These are phyloP conservation scores for Melanocharis versteri DNA, from an alignment of 2,113 vertebrate genomes.

Conservation along the genomic window DNA sequence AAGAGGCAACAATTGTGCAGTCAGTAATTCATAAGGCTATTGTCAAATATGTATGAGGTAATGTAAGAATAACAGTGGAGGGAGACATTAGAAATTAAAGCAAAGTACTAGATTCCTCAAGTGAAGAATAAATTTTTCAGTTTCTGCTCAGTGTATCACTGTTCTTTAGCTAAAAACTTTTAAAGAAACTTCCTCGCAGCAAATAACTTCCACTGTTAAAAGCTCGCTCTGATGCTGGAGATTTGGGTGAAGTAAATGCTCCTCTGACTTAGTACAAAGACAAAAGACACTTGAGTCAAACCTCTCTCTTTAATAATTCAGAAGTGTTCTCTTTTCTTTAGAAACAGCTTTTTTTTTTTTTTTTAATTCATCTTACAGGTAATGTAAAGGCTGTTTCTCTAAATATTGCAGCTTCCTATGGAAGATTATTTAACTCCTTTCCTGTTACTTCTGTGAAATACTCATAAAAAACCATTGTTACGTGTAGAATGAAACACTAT, in stretches of 20 bases:
- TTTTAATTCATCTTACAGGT: background rate
- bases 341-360: background rate
- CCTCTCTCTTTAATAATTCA: slow-evolving; percentile 11
- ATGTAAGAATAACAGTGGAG: background rate
- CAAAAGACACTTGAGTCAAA: background rate
- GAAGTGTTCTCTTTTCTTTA: background rate
- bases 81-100: background rate
- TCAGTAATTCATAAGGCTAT: background rate
- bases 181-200: background rate
- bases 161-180: background rate
- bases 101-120: background rate
- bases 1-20: background rate
- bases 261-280: background rate
- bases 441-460: background rate
- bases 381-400: background rate
- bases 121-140: background rate
- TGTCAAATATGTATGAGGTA: background rate
- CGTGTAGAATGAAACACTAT: background rate
- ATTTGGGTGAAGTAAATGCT: background rate
- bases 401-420: background rate
- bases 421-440: background rate
- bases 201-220: background rate
- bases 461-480: background rate
- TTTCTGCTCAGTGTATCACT: background rate
- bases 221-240: background rate